Conservation (phyloP, 2,113 vertebrate genomes). For the Pollachius pollachius region DNA sequence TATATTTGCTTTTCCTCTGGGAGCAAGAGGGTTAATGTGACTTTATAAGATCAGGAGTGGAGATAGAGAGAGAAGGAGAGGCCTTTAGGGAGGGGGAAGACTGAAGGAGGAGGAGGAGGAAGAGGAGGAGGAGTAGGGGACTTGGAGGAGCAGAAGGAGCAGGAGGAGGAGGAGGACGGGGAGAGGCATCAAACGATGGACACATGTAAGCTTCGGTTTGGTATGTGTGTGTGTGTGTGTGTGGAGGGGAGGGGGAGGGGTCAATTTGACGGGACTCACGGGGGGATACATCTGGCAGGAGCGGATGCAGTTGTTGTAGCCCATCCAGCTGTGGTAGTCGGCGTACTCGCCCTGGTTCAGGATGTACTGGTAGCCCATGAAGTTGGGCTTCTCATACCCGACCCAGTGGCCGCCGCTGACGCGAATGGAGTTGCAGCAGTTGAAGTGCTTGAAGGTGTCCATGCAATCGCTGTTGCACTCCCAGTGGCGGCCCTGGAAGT, state of each 20-base stretch:
- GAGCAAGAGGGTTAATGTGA: too few species aligned
- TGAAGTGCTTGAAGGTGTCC: constrained; percentile 73
- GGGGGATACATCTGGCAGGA: constrained; percentile 76
- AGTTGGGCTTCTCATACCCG: constrained; percentile 71
- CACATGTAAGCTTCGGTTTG: constrained; percentile 30
- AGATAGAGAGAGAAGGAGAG: too few species aligned
- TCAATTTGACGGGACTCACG: constrained; percentile 73
- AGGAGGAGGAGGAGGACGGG: too few species aligned
- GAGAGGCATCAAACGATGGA: constrained; percentile 48
- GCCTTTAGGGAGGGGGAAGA: too few species aligned
- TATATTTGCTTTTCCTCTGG: too few species aligned
- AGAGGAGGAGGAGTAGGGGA: too few species aligned
- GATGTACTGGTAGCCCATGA: constrained; percentile 74
- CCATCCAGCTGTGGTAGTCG: constrained; percentile 69
- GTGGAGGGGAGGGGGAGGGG: constrained; percentile 25
- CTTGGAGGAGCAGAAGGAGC: too few species aligned
- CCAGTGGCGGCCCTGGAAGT: constrained; percentile 72
- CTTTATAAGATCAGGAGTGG: too few species aligned
- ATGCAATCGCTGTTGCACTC: constrained; percentile 71
- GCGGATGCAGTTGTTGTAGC: constrained; percentile 76
- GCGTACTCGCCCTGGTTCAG: constrained; percentile 69
- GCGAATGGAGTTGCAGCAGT: constrained; percentile 72
- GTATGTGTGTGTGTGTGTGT: not conserved
- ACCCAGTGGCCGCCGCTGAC: constrained; percentile 72
- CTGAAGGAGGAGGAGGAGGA: too few species aligned